Evolutionary conservation across 2,797 vertebrate species (phyloP), one percentile per base, ranked within the genome.

Genomic region (Danio jaintianensis): DNA sequence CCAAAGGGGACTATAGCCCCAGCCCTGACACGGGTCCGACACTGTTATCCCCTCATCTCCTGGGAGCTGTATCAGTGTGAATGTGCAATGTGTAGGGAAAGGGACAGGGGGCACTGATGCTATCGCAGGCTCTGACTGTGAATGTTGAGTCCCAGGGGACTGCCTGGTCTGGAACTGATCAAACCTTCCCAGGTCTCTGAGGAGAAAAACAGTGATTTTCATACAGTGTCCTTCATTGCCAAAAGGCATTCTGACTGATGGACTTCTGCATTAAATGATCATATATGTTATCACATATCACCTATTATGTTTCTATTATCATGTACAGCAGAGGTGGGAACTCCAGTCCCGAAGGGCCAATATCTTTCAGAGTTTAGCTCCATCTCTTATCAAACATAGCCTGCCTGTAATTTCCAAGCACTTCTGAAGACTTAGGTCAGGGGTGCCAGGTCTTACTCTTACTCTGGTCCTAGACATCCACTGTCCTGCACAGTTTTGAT

Each of bases 1-100:
- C 66, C 76, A 76, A 75, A 82, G 67, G 47, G 80, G 83, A 76
- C 48, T 81, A 50, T 74, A 67, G 84, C 48, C 50, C 29, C 11
- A 45, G 71, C 58, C 71, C 67, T 36, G 62, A 56, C 75, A 70
- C 48, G 5, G 15, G 62, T 80, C 68, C 45, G 48, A 67, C 74
- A 70, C 45, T 64, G 82, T 85, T 88, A 85, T 88, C 84, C 75
- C 56, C 63, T 76, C 58, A 84, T 88, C 85, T 86, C 86, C 75
- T 81, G 90, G 87, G 90, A 88, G 83, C 85, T 86, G 80, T 87
- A 66, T 86, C 80, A 82, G 47, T 87, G 80, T 22, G 75, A 80
- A 62, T 8, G 43, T 82, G 84, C 9, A 4, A 7, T 15, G 42
- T 85, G 3, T 58, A 74, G 82, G 1, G 67, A 83, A 61, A 86